Percentiles rank a stretch among this genome's conserved stretches.
Evolutionary conservation across 2,888 invertebrate species (phyloP).

Genomic region (Papilio elwesi): DNA sequence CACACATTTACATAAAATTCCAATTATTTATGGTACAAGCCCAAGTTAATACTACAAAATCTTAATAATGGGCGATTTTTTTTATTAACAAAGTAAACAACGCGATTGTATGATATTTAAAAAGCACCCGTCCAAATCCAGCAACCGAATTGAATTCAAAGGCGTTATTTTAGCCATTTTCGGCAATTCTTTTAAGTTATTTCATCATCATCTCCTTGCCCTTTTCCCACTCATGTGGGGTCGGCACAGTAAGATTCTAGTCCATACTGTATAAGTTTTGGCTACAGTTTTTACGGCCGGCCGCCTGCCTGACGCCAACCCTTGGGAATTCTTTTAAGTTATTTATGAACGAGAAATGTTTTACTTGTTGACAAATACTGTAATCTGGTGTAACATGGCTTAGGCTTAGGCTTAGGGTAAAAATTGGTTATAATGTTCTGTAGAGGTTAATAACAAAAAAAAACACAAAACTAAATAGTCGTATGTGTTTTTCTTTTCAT

Average conservation of each 20-base stretch:
- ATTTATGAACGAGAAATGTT: neutral
- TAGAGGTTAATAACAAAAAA: neutral
- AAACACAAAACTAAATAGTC: slow-evolving; percentile 1
- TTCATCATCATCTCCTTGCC: no score
- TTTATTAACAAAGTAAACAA: neutral
- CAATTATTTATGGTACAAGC: no score
- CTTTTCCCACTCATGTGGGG: no score
- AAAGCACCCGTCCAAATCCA: neutral
- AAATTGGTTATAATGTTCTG: neutral
- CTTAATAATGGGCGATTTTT: neutral
- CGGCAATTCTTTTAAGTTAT: neutral
- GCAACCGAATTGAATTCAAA: neutral
- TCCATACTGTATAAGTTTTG: no score
- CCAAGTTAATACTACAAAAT: no score
- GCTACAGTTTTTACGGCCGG: no score
- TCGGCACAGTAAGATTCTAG: no score
- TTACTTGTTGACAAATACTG: neutral
- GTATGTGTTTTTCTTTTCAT: neutral
- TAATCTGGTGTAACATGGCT: neutral
- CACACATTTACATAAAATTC: no score
- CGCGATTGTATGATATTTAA: neutral
- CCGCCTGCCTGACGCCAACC: no score
- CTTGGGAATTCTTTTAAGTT: no score
- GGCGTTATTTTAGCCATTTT: neutral
- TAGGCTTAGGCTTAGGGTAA: neutral